These are phyloP conservation scores for Carabus problematicus DNA, from an alignment of 2,888 invertebrate genomes.

Conservation along the genomic window DNA sequence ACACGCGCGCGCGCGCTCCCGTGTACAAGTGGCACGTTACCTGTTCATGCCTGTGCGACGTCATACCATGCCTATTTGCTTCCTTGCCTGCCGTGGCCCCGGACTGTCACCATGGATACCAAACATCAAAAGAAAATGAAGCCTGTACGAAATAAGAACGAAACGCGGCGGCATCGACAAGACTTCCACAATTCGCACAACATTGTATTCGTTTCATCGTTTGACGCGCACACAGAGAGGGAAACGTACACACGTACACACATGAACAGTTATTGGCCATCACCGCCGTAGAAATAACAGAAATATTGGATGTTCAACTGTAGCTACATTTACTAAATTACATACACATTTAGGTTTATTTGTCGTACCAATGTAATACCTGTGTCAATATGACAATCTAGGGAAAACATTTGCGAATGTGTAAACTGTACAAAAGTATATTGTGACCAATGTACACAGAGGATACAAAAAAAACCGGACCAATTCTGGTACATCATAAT, in stretches of 20 bases:
- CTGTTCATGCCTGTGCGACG: too few relatives aligned
- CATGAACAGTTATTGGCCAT: neutral
- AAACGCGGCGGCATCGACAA: conserved; percentile 1
- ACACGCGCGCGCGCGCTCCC: neutral
- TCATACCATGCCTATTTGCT: neutral
- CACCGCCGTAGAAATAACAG: neutral
- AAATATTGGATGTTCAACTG: neutral
- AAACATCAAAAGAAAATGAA: conserved; percentile 45
- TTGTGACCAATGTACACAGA: neutral
- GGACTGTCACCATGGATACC: conserved; percentile 43
- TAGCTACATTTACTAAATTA: neutral
- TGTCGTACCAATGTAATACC: neutral
- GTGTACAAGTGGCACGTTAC: too few relatives aligned
- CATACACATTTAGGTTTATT: neutral
- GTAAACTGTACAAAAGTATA: neutral
- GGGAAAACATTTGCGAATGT: neutral
- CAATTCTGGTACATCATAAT: too few relatives aligned
- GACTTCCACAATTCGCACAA: neutral
- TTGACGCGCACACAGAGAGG: neutral
- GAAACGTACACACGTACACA: neutral
- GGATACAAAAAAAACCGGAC: too few relatives aligned
- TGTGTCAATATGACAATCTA: neutral
- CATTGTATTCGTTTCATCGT: conserved; percentile 20
- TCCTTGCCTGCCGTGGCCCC: conserved; percentile 15
- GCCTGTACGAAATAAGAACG: conserved; percentile 38